Base-by-base conservation (phyloP, 2,888 invertebrate species). In the Cylindroiulus punctatus region DNA sequence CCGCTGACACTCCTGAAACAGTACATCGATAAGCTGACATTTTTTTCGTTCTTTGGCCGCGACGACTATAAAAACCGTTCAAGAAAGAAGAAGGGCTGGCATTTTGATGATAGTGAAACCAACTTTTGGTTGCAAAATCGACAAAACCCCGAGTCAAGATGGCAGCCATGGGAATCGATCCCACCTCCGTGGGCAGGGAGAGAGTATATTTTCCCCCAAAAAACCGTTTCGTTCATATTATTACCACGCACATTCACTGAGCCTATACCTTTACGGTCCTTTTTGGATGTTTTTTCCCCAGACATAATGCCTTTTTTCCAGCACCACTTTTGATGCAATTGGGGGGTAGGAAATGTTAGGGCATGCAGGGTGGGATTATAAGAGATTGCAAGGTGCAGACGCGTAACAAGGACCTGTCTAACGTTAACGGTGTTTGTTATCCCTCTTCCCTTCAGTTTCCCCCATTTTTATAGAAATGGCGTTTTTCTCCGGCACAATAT, bases 391-490 rank as follows among this genome's bases (percentile, higher is more conserved):
- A 65, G 65, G 65, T 65, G 65, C 65, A 65, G 65, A 65, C 65
- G 22, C 65, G 65, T 26, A 65, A 65, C 65, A 65, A 65, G 65
- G 65, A 65, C 65, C 65, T 65, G 65, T 65, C 65, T 65, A 26
- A 65, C 26, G 65, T 65, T 65, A 65, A 65, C 65, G 65, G 65
- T 65, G 65, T 65, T 65, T 65, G 65, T 65, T 65, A 65, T 65
- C 65, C 65, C 65, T 65, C 65, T 65, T 65, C 65, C 65, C 65
- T 65, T 65, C 65, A 26, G 65, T 65, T 65, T 65, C 65, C 65
- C 47, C 65, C 65, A 65, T 65, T 65, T 65, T 65, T n/a, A 65
- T 65, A 65, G 65, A 65, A 65, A 65, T 65, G 65, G 65, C 65
- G 26, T 65, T 65, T 65, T 65, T 65, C 65, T 65, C 26, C 1